Evolutionary conservation across 2,797 vertebrate genomes (phyloP), one percentile per base, ranked within the genome.

Genomic region (Brachyrhaphis roseni): DNA sequence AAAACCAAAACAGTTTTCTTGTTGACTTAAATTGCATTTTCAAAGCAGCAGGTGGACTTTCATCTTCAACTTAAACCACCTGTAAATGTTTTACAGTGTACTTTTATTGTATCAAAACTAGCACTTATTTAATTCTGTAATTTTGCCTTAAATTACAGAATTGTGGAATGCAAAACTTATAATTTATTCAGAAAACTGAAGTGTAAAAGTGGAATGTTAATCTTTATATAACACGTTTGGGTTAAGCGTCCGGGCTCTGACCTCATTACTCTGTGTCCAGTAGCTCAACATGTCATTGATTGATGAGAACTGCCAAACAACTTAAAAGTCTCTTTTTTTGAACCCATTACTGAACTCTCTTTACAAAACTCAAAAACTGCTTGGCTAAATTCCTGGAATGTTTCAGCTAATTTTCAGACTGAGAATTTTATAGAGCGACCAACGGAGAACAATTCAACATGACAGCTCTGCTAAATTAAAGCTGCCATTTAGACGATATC

Each of bases 401-500:
- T 87, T 76, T 39, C 10, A 31, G 78, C 78, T 89, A 77, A 85
- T 86, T 86, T 75, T 90, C 82, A 89, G 88, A 90, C 88, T 71
- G 82, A 83, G 86, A 90, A 85, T 87, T 92, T 89, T 85, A 90
- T 84, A 79, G 83, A 88, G 77, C 73, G 83, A 88, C 82, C 84
- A 76, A 82, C 85, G 78, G 81, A 87, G 84, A 88, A 82, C 62
- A 85, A 87, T 90, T 91, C 85, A 90, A 85, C 77, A 39, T 55
- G 89, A 89, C 90, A 90, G 88, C 90, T 90, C 86, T 79, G 84
- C 66, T 28, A 10, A 92, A 93, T 83, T 86, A 78, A 85, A 90
- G 88, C 89, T 89, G 87, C 88, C 87, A 91, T 90, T 90, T 90
- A 92, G 86, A 92, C 84, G 85, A 89, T 84, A 89, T 91, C 88